Conservation (phyloP, 2,113 vertebrate species). For the Theristicus caerulescens region DNA sequence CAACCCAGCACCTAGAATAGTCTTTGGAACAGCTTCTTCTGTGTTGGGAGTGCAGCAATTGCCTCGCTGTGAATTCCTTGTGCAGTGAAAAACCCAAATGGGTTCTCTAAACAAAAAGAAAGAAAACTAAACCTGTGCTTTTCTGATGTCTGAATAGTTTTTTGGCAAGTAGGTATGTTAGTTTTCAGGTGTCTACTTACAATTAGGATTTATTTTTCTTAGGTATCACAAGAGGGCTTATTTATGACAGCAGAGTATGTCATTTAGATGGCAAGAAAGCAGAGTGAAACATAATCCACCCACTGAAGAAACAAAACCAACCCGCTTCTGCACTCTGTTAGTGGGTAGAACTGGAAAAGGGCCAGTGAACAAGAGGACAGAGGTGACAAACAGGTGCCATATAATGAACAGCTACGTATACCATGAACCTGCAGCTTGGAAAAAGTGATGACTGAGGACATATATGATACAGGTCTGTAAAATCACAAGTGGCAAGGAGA, state of each 20-base stretch:
- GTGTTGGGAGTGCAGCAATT: not conserved
- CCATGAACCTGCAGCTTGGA: not conserved
- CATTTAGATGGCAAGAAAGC: slow-evolving; percentile 2
- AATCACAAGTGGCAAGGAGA: not conserved
- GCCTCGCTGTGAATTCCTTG: not conserved
- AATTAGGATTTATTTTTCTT: not conserved
- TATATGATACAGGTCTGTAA: not conserved
- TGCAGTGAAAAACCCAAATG: not conserved
- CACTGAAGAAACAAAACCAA: not conserved
- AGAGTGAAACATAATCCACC: not conserved
- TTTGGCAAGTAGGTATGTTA: not conserved
- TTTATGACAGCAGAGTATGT: not conserved
- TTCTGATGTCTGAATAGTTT: not conserved
- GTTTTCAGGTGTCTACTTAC: not conserved
- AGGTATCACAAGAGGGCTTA: not conserved
- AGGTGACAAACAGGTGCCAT: not conserved
- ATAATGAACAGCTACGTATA: not conserved
- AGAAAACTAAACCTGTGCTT: not conserved
- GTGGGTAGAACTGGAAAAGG: not conserved
- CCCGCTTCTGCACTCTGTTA: not conserved
- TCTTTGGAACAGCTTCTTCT: not conserved
- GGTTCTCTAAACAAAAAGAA: not conserved
- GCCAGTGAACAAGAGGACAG: not conserved
- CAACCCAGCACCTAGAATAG: not conserved
- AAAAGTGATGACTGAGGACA: not conserved